Conservation (phyloP, 1,140 invertebrate genomes). For the Drosophila quadrilineata region DNA sequence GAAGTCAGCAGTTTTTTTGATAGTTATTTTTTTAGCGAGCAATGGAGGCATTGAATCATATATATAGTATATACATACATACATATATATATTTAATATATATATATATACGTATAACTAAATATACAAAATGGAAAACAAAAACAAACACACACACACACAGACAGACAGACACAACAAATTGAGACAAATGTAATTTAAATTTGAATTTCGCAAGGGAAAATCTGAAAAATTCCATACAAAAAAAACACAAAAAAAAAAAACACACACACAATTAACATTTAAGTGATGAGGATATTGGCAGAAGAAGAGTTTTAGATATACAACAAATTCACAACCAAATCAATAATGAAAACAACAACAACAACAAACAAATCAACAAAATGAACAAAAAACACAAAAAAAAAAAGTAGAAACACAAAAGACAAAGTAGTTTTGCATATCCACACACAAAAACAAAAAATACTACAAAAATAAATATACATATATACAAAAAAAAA, state of each 20-base stretch:
- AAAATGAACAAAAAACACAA: too few relatives aligned
- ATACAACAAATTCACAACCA: constrained; percentile 47
- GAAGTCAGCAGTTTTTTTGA: constrained; percentile 75
- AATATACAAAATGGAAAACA: constrained; percentile 53
- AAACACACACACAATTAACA: constrained; percentile 11
- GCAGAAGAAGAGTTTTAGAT: constrained; percentile 34
- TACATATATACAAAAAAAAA: constrained; percentile 30
- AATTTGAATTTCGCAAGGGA: constrained; percentile 37
- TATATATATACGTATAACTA: constrained; percentile 46
- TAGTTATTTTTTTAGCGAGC: constrained; percentile 78
- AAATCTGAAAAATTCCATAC: constrained; percentile 4
- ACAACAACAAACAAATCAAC: constrained; percentile 48
- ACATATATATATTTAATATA: constrained; percentile 47
- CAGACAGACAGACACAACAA: constrained; percentile 24
- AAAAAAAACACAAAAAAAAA: constrained; percentile 14
- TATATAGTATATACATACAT: constrained; percentile 56
- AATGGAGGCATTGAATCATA: constrained; percentile 70
- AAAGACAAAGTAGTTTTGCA: constrained; percentile 76
- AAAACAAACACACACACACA: constrained; percentile 47
- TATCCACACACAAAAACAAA: constrained; percentile 59
- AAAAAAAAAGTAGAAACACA: constrained; percentile 21
- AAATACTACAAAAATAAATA: constrained; percentile 17
- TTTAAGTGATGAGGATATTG: neutral
- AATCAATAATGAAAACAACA: constrained; percentile 57
- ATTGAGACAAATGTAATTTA: constrained; percentile 7